Evolutionary conservation across 2,797 vertebrate species (phyloP), one percentile per base, ranked within the genome.

Genomic region (Borostomias antarcticus): DNA sequence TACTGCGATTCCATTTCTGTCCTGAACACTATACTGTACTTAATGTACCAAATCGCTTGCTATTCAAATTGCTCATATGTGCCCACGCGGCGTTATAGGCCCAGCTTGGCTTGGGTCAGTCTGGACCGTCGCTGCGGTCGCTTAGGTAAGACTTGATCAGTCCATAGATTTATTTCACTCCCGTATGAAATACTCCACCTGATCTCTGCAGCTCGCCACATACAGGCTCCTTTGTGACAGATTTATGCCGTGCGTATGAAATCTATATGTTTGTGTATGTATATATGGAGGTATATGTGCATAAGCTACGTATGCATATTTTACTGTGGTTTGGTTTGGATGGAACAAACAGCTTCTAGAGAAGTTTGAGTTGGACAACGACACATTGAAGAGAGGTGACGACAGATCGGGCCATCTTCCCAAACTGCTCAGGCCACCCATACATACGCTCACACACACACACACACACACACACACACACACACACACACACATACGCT

Each of bases 311-410:
- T n/a, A 21, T 11, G 7, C 8, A 62, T 23, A 21, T 29, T 45
- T 35, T 60, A 26, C 45, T 11, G 15, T 40, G 19, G 63, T 64
- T 72, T 61, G 67, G 74, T 64, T 63, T 59, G 26, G 57, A 54
- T 6, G 25, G 37, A 23, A 23, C 5, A 15, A 4, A 32, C 33
- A 43, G 26, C 51, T 58, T 58, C 52, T 28, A 37, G 62, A 72
- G 61, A 72, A 51, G 56, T 19, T 57, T 59, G 17, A 23, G 51
- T 61, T 40, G 58, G 58, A 67, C 29, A 51, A 29, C 17, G 66
- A 66, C 51, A 67, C 58, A 72, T 32, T 57, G 64, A 21, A 4
- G 2, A 26, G 40, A 32, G 17, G 17, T 11, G 29, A 19, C n/a
- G 15, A 57, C 2, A 57, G 17, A 33, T 32, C n/a, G 1, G 9